These are phyloP conservation scores for Agapornis roseicollis DNA, from an alignment of 2,113 vertebrate genomes.

Conservation along the genomic window DNA sequence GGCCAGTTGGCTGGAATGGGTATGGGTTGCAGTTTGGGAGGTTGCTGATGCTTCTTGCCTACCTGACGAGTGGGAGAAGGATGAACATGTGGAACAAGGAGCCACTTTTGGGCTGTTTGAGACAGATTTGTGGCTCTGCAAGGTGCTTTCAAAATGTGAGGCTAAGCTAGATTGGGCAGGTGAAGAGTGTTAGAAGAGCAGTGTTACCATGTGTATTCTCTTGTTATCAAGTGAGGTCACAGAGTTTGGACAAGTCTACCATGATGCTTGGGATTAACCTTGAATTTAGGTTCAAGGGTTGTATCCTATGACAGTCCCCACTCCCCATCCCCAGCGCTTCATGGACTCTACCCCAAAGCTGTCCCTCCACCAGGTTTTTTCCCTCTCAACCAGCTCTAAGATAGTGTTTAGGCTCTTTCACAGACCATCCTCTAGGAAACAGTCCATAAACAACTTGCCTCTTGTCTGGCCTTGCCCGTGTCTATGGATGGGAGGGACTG, in stretches of 20 bases:
- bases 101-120: neutral
- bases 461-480: accelerated
- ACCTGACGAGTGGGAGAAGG: neutral
- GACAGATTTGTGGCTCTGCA: neutral
- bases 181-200: neutral
- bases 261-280: neutral
- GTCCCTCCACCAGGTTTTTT: neutral
- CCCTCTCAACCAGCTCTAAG: neutral
- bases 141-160: neutral
- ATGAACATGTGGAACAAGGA: neutral
- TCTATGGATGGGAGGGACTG: neutral
- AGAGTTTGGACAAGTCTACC: neutral
- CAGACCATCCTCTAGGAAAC: neutral
- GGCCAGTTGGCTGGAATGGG: neutral
- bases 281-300: neutral
- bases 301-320: neutral
- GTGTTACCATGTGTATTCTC: neutral
- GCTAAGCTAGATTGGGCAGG: neutral
- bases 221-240: neutral
- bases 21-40: neutral
- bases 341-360: neutral
- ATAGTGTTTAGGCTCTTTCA: neutral
- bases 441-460: neutral
- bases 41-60: neutral
- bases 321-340: neutral